Conservation (phyloP, 2,888 invertebrate species). For the Diaphora mendica region DNA sequence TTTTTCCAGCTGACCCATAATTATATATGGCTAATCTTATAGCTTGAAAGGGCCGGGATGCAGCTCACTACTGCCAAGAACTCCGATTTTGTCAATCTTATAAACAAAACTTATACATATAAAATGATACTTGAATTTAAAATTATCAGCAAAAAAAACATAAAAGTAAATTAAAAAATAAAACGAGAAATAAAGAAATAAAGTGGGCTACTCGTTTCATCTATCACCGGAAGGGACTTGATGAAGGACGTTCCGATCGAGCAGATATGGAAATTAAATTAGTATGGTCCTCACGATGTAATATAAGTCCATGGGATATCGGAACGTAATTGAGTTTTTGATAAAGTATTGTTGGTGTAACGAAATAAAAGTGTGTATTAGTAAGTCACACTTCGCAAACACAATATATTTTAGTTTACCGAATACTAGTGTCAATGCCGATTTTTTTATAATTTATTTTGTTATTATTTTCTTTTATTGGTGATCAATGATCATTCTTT, state of each 20-base stretch:
- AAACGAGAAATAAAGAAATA: conserved; percentile 21
- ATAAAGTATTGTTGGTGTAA: conserved; percentile 12
- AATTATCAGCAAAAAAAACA: not conserved
- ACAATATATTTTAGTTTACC: not conserved
- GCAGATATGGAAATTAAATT: conserved; percentile 34
- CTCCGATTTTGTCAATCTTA: no score
- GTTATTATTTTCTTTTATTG: no score
- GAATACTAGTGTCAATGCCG: no score
- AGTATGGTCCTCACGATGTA: conserved; percentile 7
- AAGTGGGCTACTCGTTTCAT: conserved; percentile 29
- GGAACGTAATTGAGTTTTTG: conserved; percentile 14
- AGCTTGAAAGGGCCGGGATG: no score
- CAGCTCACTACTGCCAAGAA: no score
- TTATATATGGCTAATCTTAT: no score
- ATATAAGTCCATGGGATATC: conserved; percentile 3
- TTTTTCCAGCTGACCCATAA: no score
- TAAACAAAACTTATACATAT: no score
- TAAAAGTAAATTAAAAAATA: conserved; percentile 13
- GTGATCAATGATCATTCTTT: no score
- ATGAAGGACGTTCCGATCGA: conserved; percentile 32
- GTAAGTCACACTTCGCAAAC: not conserved
- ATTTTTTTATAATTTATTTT: no score
- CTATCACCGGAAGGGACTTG: conserved; percentile 37
- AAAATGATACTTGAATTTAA: not conserved
- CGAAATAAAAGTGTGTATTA: not conserved